Conservation (phyloP, 2,888 invertebrate species). For the Lumbricus terrestris region DNA sequence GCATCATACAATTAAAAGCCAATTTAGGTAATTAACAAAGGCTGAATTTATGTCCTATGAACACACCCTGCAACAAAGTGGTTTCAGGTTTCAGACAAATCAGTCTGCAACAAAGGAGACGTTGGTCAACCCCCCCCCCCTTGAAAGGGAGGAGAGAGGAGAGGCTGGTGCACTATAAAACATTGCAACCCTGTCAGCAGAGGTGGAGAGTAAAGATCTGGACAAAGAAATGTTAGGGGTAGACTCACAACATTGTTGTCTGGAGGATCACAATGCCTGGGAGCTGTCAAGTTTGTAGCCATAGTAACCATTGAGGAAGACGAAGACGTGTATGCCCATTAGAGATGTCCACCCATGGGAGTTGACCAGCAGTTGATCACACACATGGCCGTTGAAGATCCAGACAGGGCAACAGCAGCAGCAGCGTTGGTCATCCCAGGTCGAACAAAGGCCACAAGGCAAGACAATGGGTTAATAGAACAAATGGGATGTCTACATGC, state of each 20-base stretch:
- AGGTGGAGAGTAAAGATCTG: neutral
- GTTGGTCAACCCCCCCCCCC: no score
- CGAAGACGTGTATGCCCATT: neutral
- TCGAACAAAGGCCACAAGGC: neutral
- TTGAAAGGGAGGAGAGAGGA: neutral
- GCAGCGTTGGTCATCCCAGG: neutral
- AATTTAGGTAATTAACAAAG: neutral
- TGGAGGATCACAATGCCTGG: neutral
- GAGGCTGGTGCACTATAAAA: neutral
- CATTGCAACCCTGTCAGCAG: neutral
- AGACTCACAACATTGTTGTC: no score
- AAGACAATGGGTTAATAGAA: neutral
- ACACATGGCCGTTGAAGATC: neutral
- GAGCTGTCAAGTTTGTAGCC: neutral
- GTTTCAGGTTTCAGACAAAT: neutral
- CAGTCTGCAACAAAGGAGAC: neutral
- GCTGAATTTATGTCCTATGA: no score
- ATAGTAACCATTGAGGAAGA: neutral
- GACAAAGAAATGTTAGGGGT: neutral
- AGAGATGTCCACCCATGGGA: constrained; percentile 3
- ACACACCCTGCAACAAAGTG: neutral
- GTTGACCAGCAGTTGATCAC: neutral
- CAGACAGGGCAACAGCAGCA: neutral
- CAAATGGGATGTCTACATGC: neutral
- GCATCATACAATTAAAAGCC: neutral